Percentiles rank a stretch among this genome's conserved stretches.
Conservation (phyloP, 1,140 invertebrate species). For the Holcopasites calliopsidis region DNA sequence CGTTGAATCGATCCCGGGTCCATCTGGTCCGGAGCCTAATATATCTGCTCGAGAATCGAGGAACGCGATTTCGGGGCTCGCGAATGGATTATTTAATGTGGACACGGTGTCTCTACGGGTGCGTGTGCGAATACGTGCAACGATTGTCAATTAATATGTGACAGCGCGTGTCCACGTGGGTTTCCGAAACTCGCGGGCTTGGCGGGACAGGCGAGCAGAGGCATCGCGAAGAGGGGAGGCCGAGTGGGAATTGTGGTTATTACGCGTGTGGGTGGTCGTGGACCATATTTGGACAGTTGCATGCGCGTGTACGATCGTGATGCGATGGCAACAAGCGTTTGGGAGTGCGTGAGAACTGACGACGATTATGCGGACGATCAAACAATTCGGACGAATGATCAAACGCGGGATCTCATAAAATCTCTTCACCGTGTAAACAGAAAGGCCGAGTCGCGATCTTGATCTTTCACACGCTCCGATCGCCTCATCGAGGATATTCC, state of each 20-base stretch:
- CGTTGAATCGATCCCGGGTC: too few species aligned
- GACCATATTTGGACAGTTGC: background rate
- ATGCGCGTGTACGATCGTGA: background rate
- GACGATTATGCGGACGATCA: background rate
- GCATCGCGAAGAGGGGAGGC: too few species aligned
- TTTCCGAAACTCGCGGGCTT: background rate
- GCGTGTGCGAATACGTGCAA: background rate
- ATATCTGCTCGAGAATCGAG: too few species aligned
- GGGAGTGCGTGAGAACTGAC: background rate
- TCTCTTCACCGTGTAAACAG: too few species aligned
- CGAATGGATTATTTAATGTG: background rate
- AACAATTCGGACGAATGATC: too few species aligned
- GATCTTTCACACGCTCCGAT: background rate
- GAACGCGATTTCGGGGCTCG: background rate
- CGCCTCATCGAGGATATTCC: constrained; percentile 1
- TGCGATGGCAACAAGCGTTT: background rate
- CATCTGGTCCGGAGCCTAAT: too few species aligned
- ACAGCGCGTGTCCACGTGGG: background rate
- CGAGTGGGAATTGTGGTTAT: too few species aligned
- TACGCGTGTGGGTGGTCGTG: background rate
- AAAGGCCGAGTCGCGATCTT: background rate
- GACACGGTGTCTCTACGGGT: background rate
- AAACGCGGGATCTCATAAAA: too few species aligned
- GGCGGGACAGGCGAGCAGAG: background rate
- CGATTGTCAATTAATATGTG: constrained; percentile 6